Percentiles rank a stretch among this genome's conserved stretches.
phyloP scores from a whole-genome alignment of 1,140 invertebrate genomes.

The Phenacoccus solenopsis region DNA sequence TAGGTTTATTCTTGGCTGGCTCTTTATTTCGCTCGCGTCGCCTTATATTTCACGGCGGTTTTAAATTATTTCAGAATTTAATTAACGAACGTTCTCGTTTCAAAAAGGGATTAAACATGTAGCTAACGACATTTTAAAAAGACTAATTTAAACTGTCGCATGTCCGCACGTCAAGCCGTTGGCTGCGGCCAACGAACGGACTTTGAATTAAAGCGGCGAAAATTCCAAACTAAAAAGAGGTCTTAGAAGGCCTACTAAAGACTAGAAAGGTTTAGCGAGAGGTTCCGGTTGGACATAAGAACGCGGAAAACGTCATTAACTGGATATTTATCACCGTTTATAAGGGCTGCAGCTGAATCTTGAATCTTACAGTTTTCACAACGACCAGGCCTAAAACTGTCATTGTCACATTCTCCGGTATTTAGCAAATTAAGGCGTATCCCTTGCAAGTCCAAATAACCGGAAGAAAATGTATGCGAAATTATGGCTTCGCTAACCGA shows the following conservation, averaged over 20 bases:
- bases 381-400: slow-evolving; percentile 7
- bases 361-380: background rate
- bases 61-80: no score
- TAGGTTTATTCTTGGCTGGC: no score
- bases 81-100: no score
- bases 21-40: no score
- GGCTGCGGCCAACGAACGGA: no score
- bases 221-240: background rate
- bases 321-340: slow-evolving; percentile 12
- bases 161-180: no score
- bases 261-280: background rate
- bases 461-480: background rate
- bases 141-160: no score
- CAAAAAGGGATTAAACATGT: no score
- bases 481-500: background rate
- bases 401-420: slow-evolving; percentile 10
- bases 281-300: slow-evolving; percentile 2
- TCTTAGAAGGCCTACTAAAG: background rate
- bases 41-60: no score
- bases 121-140: no score
- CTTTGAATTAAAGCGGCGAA: background rate
- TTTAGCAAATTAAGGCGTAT: slow-evolving; percentile 14
- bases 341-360: background rate
- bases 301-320: slow-evolving; percentile 12
- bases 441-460: background rate